Evolutionary conservation across 2,888 invertebrate species (phyloP).

Genomic region (Oligia fasciuncula): DNA sequence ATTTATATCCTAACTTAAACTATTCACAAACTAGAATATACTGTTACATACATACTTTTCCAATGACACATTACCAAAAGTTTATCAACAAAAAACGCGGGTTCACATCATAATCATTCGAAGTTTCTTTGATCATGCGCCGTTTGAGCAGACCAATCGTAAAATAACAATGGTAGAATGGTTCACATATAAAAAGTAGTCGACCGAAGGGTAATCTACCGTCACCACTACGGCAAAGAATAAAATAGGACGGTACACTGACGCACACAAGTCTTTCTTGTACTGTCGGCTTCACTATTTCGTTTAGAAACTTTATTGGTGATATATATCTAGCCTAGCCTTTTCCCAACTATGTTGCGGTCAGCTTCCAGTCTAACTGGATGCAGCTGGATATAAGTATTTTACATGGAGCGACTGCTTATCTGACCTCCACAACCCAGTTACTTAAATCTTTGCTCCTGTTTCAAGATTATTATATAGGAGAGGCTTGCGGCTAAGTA

Average conservation of each 20-base stretch:
- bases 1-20: too few species aligned
- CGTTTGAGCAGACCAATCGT: constrained; percentile 53
- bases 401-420: not conserved
- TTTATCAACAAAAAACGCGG: constrained; percentile 36
- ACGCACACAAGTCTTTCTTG: constrained; percentile 24
- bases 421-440: too few species aligned
- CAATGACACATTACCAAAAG: constrained; percentile 27
- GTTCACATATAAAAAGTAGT: constrained; percentile 70
- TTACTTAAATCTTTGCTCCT: too few species aligned
- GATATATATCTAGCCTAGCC: not conserved
- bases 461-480: too few species aligned
- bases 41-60: not conserved
- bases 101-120: constrained; percentile 31
- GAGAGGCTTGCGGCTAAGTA: too few species aligned
- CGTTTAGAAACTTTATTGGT: not conserved
- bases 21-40: too few species aligned
- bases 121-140: constrained; percentile 54
- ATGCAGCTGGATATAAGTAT: not conserved
- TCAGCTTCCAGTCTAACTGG: not conserved
- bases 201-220: constrained; percentile 71
- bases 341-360: not conserved
- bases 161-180: constrained; percentile 64
- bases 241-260: constrained; percentile 62
- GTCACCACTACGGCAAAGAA: constrained; percentile 66
- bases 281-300: not conserved